Evolutionary conservation across 2,888 invertebrate genomes (phyloP).

Genomic region (Chaitophorus viminalis): DNA sequence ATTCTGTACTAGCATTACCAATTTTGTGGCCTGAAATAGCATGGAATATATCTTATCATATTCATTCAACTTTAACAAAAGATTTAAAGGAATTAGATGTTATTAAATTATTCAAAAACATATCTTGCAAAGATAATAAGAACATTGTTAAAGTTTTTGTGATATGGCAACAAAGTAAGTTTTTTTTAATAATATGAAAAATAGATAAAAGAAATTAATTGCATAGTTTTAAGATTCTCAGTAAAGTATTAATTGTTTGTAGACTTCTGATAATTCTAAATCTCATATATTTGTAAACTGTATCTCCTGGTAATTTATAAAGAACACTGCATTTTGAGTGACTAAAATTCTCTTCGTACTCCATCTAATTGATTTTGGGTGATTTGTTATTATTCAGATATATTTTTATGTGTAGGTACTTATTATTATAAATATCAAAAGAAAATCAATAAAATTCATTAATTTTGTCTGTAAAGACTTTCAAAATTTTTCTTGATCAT

Average conservation of each 20-base stretch:
- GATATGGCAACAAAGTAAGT: constrained; percentile 51
- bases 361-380: too few relatives aligned
- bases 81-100: constrained; percentile 1
- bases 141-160: constrained; percentile 39
- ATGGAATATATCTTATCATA: constrained; percentile 57
- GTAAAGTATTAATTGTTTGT: not conserved
- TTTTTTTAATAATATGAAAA: not conserved
- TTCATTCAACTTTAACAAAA: constrained; percentile 33
- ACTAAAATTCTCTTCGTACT: too few relatives aligned
- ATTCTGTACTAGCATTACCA: constrained; percentile 74
- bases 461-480: too few relatives aligned
- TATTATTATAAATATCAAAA: too few relatives aligned
- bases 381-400: too few relatives aligned
- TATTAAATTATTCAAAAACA: constrained; percentile 20
- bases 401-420: too few relatives aligned
- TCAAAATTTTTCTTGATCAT: too few relatives aligned
- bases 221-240: not conserved
- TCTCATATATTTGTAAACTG: not conserved
- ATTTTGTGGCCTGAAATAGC: constrained; percentile 68
- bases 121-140: not conserved
- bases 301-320: too few relatives aligned
- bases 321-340: too few relatives aligned
- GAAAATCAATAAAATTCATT: too few relatives aligned
- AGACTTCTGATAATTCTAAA: not conserved
- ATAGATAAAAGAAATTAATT: not conserved